Conservation (phyloP, 2,113 vertebrate species). For the Mobula birostris region DNA sequence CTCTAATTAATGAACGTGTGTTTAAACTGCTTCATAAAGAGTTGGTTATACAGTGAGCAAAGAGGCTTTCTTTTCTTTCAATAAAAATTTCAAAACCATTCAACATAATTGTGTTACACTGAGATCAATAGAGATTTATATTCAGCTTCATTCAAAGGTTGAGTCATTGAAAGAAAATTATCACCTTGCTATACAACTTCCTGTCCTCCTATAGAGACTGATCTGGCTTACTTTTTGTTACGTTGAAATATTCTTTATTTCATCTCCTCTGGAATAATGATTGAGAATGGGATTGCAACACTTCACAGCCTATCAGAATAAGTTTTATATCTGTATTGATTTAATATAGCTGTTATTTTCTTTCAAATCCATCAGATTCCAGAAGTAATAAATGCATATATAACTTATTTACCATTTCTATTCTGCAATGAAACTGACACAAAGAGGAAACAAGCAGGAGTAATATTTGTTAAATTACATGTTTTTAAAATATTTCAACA, state of each 20-base stretch:
- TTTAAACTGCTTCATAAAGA: not conserved
- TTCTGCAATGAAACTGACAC: not conserved
- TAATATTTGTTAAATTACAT: not conserved
- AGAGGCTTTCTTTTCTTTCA: not conserved
- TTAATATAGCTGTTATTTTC: not conserved
- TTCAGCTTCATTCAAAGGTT: not conserved
- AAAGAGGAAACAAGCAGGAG: not conserved
- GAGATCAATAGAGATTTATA: not conserved
- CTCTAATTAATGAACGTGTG: not conserved
- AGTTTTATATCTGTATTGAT: not conserved
- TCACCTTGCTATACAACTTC: not conserved
- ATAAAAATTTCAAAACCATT: not conserved
- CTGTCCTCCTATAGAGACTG: not conserved
- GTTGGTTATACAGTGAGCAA: not conserved
- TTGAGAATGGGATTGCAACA: not conserved
- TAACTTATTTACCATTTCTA: not conserved
- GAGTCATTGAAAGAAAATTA: not conserved
- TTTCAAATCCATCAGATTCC: not conserved
- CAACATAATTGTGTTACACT: not conserved
- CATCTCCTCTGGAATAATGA: not conserved
- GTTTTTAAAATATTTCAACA: not conserved
- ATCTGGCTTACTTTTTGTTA: not conserved
- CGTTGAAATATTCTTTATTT: not conserved
- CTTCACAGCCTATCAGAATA: not conserved
- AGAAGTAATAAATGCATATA: not conserved